Conservation (phyloP, 2,113 vertebrate genomes). For the Ammospiza caudacuta region DNA sequence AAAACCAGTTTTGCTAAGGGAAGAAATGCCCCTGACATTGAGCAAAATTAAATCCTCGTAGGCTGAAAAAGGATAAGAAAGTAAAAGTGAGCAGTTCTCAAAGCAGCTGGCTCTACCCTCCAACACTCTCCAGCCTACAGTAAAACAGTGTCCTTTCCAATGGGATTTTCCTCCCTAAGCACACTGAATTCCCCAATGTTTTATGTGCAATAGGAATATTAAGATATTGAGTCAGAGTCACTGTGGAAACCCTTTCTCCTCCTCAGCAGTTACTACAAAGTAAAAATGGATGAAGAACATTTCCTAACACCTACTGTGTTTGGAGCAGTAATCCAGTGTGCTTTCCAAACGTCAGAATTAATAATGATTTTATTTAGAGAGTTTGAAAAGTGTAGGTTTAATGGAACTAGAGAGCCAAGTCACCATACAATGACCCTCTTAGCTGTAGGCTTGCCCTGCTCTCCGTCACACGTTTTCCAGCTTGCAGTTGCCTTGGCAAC, state of each 20-base stretch:
- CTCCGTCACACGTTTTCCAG: slow-evolving; percentile 46
- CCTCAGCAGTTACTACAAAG: neutral
- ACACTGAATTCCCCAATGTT: neutral
- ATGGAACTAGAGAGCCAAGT: slow-evolving; percentile 23
- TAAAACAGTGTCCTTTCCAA: neutral
- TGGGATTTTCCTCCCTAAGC: neutral
- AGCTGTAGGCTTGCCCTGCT: slow-evolving; percentile 60
- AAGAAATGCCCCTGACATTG: neutral
- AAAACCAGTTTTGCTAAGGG: neutral
- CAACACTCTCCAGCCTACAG: neutral
- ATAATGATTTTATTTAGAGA: slow-evolving; percentile 51
- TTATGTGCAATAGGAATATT: neutral
- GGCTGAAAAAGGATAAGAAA: neutral
- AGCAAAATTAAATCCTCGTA: neutral
- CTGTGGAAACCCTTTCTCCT: neutral
- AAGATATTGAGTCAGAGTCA: neutral
- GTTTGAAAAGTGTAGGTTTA: slow-evolving; percentile 55
- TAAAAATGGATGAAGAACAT: slow-evolving; percentile 35
- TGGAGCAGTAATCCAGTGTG: slow-evolving; percentile 4
- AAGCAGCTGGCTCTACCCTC: neutral
- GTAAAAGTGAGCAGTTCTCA: neutral
- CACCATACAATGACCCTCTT: slow-evolving; percentile 48
- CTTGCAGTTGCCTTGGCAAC: slow-evolving; percentile 67
- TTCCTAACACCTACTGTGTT: slow-evolving; percentile 50
- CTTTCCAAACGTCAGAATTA: slow-evolving; percentile 39